Base-by-base conservation (phyloP, 2,113 vertebrate genomes). In the Girardinichthys multiradiatus region DNA sequence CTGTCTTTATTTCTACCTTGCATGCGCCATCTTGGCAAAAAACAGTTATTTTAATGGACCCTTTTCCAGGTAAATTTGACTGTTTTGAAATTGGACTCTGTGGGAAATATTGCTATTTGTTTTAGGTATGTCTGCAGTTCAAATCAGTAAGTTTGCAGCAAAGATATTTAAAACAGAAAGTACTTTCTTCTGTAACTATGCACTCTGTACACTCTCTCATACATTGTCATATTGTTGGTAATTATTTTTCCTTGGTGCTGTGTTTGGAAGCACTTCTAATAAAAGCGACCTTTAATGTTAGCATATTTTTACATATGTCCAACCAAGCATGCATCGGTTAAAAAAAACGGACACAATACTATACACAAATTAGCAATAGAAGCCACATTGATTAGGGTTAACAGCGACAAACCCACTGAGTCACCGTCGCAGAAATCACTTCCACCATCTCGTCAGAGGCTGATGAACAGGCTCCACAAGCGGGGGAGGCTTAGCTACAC, bases 401-500 rank as follows among this genome's bases (percentile, higher is more conserved):
- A 81, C 19, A 31, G 28, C 39, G 33, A 35, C 2, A 68, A 75
- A 70, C 17, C 54, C 30, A 64, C 48, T 54, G 39, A 51, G 77
- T 79, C 77, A 70, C 51, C 64, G 65, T 35, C 26, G 70, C 26
- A 73, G 26, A 73, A 79, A 85, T 70, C 29, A 71, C 71, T 81
- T 68, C 84, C 74, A 89, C 75, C 75, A 73, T 79, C 61, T 81
- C 70, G 65, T 15, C 65, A 81, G 73, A 83, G 68, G 57, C 84
- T 72, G 70, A 70, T 78, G 60, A 39, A 68, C 70, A 76, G 66
- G 82, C 62, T 82, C 69, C 66, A 54, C 68, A 70, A 51, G 68
- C 77, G 63, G 79, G 81, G 70, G 74, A 68, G 85, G 79, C 74
- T 86, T 79, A 74, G 78, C 86, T 74, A 31, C 74, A 69, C 42